Evolutionary conservation across 1,140 invertebrate genomes (phyloP).

Genomic region (Nasonia vitripennis): DNA sequence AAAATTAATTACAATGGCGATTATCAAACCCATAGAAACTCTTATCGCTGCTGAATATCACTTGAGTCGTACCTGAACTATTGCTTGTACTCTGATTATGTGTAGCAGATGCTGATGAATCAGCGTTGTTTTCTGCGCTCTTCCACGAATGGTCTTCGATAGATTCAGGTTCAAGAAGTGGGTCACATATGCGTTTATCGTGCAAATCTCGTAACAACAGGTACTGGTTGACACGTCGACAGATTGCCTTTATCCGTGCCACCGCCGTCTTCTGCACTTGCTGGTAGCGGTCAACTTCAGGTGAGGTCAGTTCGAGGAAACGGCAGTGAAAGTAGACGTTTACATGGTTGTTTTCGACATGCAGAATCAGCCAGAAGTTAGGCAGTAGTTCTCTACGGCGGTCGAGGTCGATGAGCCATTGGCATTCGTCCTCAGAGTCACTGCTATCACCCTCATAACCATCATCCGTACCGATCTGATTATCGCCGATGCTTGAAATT

Average conservation of each 20-base stretch:
- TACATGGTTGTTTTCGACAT: conserved; percentile 78
- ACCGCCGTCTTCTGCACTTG: conserved; percentile 77
- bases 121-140: conserved; percentile 57
- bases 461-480: conserved; percentile 73
- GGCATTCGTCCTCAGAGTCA: conserved; percentile 77
- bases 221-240: conserved; percentile 84
- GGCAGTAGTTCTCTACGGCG: conserved; percentile 77
- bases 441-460: conserved; percentile 80
- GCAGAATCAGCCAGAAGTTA: conserved; percentile 86
- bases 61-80: conserved; percentile 4
- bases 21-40: neutral
- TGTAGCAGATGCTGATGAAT: conserved; percentile 43
- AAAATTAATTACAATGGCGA: neutral
- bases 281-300: conserved; percentile 75
- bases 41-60: neutral
- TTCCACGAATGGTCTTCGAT: conserved; percentile 76
- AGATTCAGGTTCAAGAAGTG: conserved; percentile 82
- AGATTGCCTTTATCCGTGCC: conserved; percentile 78
- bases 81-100: conserved; percentile 54
- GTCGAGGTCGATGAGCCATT: conserved; percentile 78
- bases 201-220: conserved; percentile 83
- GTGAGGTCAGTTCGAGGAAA: conserved; percentile 76
- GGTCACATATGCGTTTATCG: conserved; percentile 83
- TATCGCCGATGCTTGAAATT: conserved; percentile 72
- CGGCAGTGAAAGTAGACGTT: conserved; percentile 84